Percentiles rank a stretch among this genome's conserved stretches.
These are phyloP conservation scores for Procapra przewalskii DNA, from an alignment of 2,113 vertebrate genomes.

Conservation along the genomic window DNA sequence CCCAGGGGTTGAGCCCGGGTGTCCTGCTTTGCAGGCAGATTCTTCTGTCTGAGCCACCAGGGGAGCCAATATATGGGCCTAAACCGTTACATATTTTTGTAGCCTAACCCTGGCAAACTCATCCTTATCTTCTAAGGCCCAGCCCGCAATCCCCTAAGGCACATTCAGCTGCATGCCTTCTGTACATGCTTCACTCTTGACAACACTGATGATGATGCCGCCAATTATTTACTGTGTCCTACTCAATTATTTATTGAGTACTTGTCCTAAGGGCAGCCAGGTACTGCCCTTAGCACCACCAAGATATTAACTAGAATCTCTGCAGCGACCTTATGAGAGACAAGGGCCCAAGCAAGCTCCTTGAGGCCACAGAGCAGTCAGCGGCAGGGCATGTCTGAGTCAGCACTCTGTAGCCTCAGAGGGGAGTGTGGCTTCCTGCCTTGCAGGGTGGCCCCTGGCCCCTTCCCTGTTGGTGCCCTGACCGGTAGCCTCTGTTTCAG, in stretches of 20 bases:
- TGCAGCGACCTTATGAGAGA: background rate
- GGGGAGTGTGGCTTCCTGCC: background rate
- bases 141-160: background rate
- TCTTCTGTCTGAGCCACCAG: background rate
- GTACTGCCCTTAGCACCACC: background rate
- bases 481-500: slow-evolving; percentile 64
- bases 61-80: background rate
- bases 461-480: background rate
- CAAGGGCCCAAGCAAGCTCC: background rate
- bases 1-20: background rate
- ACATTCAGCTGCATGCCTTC: background rate
- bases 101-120: background rate
- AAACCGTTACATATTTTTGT: background rate
- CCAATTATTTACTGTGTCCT: background rate
- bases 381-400: background rate
- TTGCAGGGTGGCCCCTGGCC: background rate
- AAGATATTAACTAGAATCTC: background rate
- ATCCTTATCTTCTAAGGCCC: background rate
- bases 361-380: background rate
- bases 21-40: background rate
- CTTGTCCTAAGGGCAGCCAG: background rate
- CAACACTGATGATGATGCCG: fast-evolving
- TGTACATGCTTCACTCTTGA: background rate
- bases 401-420: fast-evolving
- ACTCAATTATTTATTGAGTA: background rate